phyloP scores from a whole-genome alignment of 1,140 invertebrate species.

The Argopecten irradians region DNA sequence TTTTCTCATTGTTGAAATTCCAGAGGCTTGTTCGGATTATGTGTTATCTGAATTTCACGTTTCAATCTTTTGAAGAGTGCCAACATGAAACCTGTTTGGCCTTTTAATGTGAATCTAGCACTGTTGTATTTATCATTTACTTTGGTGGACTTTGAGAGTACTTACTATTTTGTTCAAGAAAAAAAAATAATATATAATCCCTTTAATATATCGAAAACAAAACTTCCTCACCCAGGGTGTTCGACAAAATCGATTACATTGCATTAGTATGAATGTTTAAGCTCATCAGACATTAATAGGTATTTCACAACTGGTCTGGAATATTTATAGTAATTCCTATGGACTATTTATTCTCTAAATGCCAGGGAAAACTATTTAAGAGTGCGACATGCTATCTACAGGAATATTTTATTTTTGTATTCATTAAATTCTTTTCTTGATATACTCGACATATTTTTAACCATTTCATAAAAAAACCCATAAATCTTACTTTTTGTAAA shows the following conservation, averaged over 20 bases:
- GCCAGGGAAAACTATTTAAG: neutral
- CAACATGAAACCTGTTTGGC: no score
- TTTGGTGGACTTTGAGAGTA: neutral
- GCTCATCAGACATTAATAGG: no score
- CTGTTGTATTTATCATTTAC: neutral
- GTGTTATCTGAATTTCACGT: no score
- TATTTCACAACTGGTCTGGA: neutral
- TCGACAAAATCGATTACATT: neutral
- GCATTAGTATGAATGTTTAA: neutral
- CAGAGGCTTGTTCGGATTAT: no score
- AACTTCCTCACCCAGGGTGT: neutral
- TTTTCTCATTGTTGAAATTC: no score
- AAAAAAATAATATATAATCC: neutral
- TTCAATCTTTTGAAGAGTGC: no score
- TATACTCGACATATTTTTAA: neutral
- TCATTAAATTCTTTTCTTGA: neutral
- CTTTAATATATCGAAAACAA: neutral
- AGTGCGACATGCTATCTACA: neutral
- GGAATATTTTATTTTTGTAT: neutral
- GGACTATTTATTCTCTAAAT: no score
- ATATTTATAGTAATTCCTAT: no score
- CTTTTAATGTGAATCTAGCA: no score
- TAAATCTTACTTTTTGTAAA: neutral
- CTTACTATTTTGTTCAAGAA: neutral
- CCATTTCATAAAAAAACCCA: neutral